Base-by-base conservation (phyloP, 2,888 invertebrate species). In the Spicauda simplicius region DNA sequence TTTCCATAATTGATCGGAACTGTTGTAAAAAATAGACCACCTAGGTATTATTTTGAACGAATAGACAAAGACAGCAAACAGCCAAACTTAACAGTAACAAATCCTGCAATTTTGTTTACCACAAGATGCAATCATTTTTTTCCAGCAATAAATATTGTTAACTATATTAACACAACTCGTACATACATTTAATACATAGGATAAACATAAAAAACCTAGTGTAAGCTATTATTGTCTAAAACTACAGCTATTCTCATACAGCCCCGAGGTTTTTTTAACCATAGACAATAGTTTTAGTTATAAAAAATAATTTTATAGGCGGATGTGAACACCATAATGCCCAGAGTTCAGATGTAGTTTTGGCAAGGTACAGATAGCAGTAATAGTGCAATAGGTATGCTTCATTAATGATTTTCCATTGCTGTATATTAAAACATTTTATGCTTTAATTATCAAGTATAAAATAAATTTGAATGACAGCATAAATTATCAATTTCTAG, bases 271-370 rank as follows among this genome's bases (percentile, higher is more conserved):
- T 59, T 71, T 68, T 50, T 33, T 19, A 70, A 64, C 66, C 68
- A 69, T 18, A 52, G 52, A 64, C 57, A 66, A 56, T 60, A 64
- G 30, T 74, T 77, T 76, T 71, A 67, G 73, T 77, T 81, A 80
- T 72, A 78, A 84, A 82, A 55, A 85, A 84, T 81, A 84, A 71
- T 77, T 80, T 80, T 73, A 77, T 82, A 84, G 85, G 84, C 84
- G 83, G 85, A 85, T 77, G 76, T 79, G 77, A 80, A 81, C 82
- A 83, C 77, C 75, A 71, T 76, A 76, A 80, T 82, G 78, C 79
- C 78, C 76, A 58, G 64, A 18, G n/a, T 59, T 20, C 25, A 71
- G 70, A 75, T 19, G 33, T 45, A 33, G 16, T 10, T 62, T 37
- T 45, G 62, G 48, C 25, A 19, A 41, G 20, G 16, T 16, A 59